phyloP scores from a whole-genome alignment of 2,797 vertebrate genomes.

The Erpetoichthys calabaricus region DNA sequence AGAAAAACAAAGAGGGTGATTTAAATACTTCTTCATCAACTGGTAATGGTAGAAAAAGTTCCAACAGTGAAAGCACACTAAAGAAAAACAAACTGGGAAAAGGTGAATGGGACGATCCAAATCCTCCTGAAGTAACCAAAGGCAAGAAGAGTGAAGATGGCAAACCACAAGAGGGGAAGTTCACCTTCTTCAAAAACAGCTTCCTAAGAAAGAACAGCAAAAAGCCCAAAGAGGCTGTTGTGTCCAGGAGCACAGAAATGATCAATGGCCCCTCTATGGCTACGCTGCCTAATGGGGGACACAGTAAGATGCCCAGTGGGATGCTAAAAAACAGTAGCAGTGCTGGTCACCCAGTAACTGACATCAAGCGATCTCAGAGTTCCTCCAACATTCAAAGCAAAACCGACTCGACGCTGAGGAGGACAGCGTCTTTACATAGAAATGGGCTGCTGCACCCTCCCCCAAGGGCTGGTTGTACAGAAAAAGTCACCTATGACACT shows the following conservation, averaged over 20 bases:
- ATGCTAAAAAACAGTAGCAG: slow-evolving; percentile 36
- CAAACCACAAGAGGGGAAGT: slow-evolving; percentile 42
- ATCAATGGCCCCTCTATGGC: slow-evolving; percentile 27
- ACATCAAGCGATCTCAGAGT: slow-evolving; percentile 65
- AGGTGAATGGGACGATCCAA: slow-evolving; percentile 26
- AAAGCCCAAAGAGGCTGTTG: slow-evolving; percentile 32
- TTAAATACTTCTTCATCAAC: slow-evolving; percentile 1
- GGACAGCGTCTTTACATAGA: slow-evolving; percentile 55
- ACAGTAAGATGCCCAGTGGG: slow-evolving; percentile 27
- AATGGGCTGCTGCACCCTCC: slow-evolving; percentile 27
- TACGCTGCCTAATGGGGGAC: slow-evolving; percentile 40
- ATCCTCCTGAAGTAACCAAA: slow-evolving; percentile 18
- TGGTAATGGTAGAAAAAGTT: slow-evolving; percentile 15
- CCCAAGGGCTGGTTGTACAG: slow-evolving; percentile 22
- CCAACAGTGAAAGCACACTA: slow-evolving; percentile 29
- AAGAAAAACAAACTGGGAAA: slow-evolving; percentile 22
- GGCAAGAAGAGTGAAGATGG: slow-evolving; percentile 29
- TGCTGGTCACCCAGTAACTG: slow-evolving; percentile 19
- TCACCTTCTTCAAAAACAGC: slow-evolving; percentile 52
- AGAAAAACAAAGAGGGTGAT: slow-evolving; percentile 29
- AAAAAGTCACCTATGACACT: slow-evolving; percentile 38
- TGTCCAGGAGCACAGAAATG: slow-evolving; percentile 14
- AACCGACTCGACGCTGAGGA: slow-evolving; percentile 34
- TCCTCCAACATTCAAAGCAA: slow-evolving; percentile 61
- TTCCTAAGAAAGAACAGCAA: slow-evolving; percentile 59